Evolutionary conservation across 2,797 vertebrate species (phyloP).

Genomic region (Labroides dimidiatus): DNA sequence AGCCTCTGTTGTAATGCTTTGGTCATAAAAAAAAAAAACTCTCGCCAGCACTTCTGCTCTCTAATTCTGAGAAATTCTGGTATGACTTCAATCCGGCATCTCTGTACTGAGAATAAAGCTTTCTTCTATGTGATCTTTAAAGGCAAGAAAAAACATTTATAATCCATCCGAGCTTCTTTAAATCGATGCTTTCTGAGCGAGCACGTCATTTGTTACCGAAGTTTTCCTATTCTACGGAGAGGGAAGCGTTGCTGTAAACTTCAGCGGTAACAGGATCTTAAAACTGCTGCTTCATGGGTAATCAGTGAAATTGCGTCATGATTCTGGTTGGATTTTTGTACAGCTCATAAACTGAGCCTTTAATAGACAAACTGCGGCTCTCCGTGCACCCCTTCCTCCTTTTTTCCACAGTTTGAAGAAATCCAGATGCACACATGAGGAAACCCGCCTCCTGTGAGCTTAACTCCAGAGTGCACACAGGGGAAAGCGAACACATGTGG

Average conservation of each 20-base stretch:
- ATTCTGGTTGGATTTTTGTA: constrained; percentile 1
- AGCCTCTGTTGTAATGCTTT: constrained; percentile 12
- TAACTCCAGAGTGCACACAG: constrained; percentile 31
- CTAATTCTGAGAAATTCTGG: constrained; percentile 4
- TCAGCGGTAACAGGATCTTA: constrained; percentile 25
- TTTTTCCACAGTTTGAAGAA: constrained; percentile 48
- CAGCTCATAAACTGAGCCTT: constrained; percentile 37
- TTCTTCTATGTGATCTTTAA: neutral
- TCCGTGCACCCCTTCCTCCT: constrained; percentile 5
- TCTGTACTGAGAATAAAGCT: neutral
- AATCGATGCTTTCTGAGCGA: no score
- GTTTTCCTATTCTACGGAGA: constrained; percentile 4
- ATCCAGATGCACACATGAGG: constrained; percentile 19
- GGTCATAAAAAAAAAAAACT: constrained; percentile 13
- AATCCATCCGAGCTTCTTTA: no score
- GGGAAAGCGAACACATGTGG: constrained; percentile 44
- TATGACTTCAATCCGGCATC: neutral
- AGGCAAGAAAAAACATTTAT: no score
- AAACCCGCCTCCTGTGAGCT: constrained; percentile 25
- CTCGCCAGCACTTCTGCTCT: constrained; percentile 5
- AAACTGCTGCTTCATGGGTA: constrained; percentile 25
- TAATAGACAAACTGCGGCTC: constrained; percentile 37
- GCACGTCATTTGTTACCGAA: neutral
- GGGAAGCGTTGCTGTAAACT: neutral
- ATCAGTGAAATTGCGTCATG: constrained; percentile 49